Conservation (phyloP, 2,797 vertebrate species). For the Amniataba percoides region DNA sequence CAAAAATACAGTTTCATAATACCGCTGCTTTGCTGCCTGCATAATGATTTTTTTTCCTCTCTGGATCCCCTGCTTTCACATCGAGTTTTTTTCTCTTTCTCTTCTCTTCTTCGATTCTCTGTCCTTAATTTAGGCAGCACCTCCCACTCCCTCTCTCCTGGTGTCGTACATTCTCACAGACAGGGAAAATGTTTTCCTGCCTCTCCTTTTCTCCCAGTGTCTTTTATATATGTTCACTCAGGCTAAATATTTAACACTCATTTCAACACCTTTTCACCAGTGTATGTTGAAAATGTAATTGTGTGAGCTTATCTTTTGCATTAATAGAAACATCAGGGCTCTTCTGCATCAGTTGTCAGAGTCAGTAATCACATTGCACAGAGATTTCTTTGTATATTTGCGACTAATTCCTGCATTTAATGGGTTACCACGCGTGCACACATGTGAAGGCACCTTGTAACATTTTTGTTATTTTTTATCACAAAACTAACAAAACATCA, state of each 20-base stretch:
- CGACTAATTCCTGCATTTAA: neutral
- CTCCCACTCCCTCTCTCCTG: conserved; percentile 33
- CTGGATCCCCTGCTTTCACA: conserved; percentile 42
- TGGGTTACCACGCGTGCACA: neutral
- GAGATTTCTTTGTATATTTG: neutral
- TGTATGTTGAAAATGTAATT: conserved; percentile 2
- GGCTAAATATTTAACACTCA: conserved; percentile 14
- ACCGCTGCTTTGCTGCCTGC: conserved; percentile 46
- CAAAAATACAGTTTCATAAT: conserved; percentile 57
- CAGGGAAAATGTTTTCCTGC: conserved; percentile 17
- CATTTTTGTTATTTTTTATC: neutral
- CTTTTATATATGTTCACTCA: neutral
- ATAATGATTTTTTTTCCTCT: conserved; percentile 41
- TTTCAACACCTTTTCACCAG: conserved; percentile 2
- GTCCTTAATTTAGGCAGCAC: conserved; percentile 49
- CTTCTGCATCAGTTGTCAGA: neutral
- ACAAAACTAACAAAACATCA: neutral
- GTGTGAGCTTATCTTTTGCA: neutral
- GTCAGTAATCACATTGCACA: neutral
- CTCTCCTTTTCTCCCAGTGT: conserved; percentile 9
- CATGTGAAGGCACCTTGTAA: neutral
- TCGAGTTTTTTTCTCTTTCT: conserved; percentile 22
- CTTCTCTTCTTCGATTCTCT: conserved; percentile 39
- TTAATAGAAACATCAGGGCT: neutral
- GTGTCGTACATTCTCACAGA: conserved; percentile 44